These are phyloP conservation scores for Columba janthina DNA, from an alignment of 2,113 vertebrate species.

Conservation along the genomic window DNA sequence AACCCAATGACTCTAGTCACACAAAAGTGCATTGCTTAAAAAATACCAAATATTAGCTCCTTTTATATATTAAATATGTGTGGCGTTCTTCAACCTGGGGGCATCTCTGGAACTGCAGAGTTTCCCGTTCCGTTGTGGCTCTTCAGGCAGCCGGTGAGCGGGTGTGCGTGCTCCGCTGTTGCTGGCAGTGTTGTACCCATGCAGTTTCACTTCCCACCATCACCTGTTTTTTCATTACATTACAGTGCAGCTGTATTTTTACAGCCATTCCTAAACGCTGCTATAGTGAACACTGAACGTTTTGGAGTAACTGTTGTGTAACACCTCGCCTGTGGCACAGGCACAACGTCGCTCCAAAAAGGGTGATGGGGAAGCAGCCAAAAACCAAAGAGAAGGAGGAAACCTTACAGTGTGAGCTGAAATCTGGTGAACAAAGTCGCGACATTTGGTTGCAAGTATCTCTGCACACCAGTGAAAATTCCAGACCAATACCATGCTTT, in stretches of 20 bases:
- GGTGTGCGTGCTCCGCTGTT: not conserved
- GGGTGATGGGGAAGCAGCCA: not conserved
- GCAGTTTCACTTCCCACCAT: not conserved
- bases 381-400: not conserved
- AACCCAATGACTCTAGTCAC: not conserved
- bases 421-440: not conserved
- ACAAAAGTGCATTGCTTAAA: too few species aligned
- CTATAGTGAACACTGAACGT: not conserved
- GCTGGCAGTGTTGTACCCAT: not conserved
- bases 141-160: not conserved
- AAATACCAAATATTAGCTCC: not conserved
- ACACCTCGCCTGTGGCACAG: not conserved
- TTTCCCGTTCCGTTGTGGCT: not conserved
- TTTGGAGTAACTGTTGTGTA: not conserved
- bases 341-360: not conserved
- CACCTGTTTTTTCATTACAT: fast-evolving
- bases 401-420: not conserved
- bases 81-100: not conserved
- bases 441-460: not conserved
- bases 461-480: not conserved
- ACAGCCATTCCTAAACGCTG: not conserved
- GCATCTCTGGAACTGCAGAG: not conserved
- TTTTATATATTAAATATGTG: not conserved
- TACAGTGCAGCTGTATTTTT: not conserved
- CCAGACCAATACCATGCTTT: not conserved